A percentile compares a stretch with the other conserved stretches of the same genome.
phyloP scores from a whole-genome alignment of 2,797 vertebrate genomes.

The Ambastaia sidthimunki region DNA sequence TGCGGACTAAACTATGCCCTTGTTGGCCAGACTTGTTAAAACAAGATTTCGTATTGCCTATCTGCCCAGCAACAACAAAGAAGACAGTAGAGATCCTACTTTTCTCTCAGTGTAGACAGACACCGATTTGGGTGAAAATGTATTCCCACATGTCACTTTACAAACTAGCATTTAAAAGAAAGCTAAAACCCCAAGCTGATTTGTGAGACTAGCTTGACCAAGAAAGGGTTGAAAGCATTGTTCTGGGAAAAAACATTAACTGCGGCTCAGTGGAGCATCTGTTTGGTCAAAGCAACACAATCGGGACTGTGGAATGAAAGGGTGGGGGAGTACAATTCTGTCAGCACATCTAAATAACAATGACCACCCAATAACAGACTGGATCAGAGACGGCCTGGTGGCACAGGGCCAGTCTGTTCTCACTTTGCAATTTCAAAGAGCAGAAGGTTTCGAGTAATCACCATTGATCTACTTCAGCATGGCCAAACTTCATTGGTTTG shows the following conservation, averaged over 20 bases:
- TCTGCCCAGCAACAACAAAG: constrained; percentile 41
- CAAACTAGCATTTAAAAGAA: constrained; percentile 45
- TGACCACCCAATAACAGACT: constrained; percentile 53
- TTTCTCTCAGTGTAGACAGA: constrained; percentile 28
- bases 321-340: constrained; percentile 52
- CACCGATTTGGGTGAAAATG: constrained; percentile 33
- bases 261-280: constrained; percentile 28
- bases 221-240: constrained; percentile 43
- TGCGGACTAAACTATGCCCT: constrained; percentile 1
- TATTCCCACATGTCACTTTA: constrained; percentile 37
- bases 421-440: constrained; percentile 75
- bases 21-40: constrained; percentile 49
- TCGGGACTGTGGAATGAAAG: constrained; percentile 52
- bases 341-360: constrained; percentile 63
- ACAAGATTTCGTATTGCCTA: constrained; percentile 41
- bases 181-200: constrained; percentile 42
- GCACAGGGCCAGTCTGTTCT: constrained; percentile 70
- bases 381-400: constrained; percentile 43
- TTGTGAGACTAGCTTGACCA: constrained; percentile 28
- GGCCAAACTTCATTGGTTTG: constrained; percentile 54
- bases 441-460: constrained; percentile 70
- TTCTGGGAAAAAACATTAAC: constrained; percentile 8
- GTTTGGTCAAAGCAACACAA: constrained; percentile 55
- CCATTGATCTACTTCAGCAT: constrained; percentile 67
- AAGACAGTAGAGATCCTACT: not conserved